A percentile compares a stretch with the other conserved stretches of the same genome.
These are phyloP conservation scores for Myotis yumanensis DNA, from an alignment of 2,113 vertebrate species.

Conservation along the genomic window DNA sequence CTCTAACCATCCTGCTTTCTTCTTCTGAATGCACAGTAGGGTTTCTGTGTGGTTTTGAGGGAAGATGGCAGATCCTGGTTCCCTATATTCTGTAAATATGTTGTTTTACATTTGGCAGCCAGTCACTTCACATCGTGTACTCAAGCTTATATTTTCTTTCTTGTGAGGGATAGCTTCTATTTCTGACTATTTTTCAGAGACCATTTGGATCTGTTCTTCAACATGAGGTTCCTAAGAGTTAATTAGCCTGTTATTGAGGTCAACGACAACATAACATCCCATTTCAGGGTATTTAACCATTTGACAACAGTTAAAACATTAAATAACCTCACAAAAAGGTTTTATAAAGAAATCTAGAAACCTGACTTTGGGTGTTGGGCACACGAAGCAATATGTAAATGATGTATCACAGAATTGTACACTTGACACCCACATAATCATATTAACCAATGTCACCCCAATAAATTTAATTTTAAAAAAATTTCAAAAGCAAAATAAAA, in stretches of 20 bases:
- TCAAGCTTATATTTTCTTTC: not conserved
- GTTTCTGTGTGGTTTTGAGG: not conserved
- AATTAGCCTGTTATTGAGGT: not conserved
- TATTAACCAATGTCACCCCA: not conserved
- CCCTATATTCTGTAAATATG: not conserved
- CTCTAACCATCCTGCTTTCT: not conserved
- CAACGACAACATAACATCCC: not conserved
- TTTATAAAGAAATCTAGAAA: constrained; percentile 6
- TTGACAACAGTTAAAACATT: not conserved
- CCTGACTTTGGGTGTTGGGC: not conserved
- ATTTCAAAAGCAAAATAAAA: not conserved
- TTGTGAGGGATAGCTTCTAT: not conserved
- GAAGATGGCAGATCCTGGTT: not conserved
- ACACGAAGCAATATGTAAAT: not conserved
- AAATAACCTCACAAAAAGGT: not conserved
- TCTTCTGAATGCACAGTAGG: not conserved
- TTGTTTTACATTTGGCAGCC: not conserved
- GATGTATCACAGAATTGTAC: not conserved
- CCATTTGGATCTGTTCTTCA: not conserved
- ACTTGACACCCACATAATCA: not conserved
- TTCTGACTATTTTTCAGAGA: not conserved
- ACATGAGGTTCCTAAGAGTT: not conserved
- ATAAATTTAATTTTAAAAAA: not conserved
- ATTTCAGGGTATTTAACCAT: not conserved
- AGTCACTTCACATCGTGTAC: not conserved